Conservation (phyloP, 2,113 vertebrate species). For the Fregata magnificens region DNA sequence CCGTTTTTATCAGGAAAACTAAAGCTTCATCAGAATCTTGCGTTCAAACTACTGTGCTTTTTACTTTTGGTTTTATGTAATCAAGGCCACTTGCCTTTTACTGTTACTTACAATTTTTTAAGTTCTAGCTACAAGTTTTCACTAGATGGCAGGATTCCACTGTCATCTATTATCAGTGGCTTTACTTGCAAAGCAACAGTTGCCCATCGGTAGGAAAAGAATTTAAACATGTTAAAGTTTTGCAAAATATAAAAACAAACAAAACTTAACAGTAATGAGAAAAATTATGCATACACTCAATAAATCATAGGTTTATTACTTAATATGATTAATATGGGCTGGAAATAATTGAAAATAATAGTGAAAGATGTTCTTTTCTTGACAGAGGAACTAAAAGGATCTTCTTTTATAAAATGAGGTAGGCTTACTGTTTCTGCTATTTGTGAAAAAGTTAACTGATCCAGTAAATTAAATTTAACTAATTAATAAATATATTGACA, state of each 20-base stretch:
- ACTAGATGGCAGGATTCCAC: conserved; percentile 67
- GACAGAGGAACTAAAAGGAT: background rate
- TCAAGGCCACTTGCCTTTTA: background rate
- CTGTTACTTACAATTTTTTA: background rate
- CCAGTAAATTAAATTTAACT: background rate
- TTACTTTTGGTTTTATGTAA: background rate
- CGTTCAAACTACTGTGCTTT: background rate
- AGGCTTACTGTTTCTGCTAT: background rate
- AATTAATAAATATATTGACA: background rate
- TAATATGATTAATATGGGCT: background rate
- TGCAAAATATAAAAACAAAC: background rate
- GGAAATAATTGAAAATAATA: background rate
- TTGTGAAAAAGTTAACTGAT: background rate
- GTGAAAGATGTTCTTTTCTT: background rate
- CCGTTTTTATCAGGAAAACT: background rate
- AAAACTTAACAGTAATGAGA: background rate
- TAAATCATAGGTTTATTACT: background rate
- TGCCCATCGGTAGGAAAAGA: background rate
- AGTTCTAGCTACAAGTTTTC: conserved; percentile 10
- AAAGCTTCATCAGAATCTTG: background rate
- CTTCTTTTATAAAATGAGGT: background rate
- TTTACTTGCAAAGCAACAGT: background rate
- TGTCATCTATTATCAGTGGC: background rate
- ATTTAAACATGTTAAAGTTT: background rate
- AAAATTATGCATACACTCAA: background rate